Evolutionary conservation across 2,113 vertebrate genomes (phyloP), one percentile per base, ranked within the genome.

Genomic region (Pheucticus melanocephalus): DNA sequence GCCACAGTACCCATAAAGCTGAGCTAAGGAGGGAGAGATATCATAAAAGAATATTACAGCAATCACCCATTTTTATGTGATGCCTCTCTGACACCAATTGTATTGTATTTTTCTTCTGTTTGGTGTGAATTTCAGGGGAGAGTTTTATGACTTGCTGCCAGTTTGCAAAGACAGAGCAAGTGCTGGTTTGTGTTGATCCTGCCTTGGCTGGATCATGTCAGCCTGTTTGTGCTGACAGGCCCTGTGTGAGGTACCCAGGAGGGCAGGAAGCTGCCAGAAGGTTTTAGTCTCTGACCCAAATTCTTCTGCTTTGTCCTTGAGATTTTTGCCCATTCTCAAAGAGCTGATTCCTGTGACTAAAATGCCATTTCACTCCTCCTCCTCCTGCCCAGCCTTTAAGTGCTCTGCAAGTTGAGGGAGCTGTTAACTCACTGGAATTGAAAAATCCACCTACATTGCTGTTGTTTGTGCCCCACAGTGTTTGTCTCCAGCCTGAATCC

Each of bases 281-380:
- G 21, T 47, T 92, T 76, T 51, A 57, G 33, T 82, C 57, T 80
- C 53, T 91, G 76, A 70, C 61, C 33, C 24, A 59, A 35, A 42
- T 94, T 56, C n/a, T 8, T 69, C 23, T 65, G 28, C 5, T 65
- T 89, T 90, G 70, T 75, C 81, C 77, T 91, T 71, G 72, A 86
- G 51, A 56, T 68, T 90, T 83, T 75, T 82, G 23, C 75, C 89
- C n/a, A 11, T 95, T 95, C 48, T 91, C 40, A 72, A 57, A 64
- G 63, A 71, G 11, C 8, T 1, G 44, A 57, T 73, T 84, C 20
- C 45, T 79, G n/a, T 83, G 63, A 71, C 61, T 88, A 72, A 84
- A 95, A 96, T 86, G 79, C 47, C 77, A 66, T 75, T 91, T 85
- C 57, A 35, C 72, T 86, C 68, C 72, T 88, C 83, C 44, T 80